Base-by-base conservation (phyloP, 2,797 vertebrate genomes). In the Amphiprion clarkii region DNA sequence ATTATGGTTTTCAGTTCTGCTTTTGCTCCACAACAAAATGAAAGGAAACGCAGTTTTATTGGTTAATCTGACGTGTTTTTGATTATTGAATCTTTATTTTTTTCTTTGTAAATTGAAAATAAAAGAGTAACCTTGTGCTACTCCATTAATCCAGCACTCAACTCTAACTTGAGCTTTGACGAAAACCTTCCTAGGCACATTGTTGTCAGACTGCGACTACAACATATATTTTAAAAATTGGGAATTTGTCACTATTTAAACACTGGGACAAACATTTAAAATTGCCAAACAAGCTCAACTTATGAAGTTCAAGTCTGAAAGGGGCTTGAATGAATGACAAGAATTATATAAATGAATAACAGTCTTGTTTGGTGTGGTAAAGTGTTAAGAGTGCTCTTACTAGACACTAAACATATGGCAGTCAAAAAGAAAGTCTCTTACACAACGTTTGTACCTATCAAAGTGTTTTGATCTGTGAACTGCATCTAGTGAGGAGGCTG, bases 401-500 rank as follows among this genome's bases (percentile, higher is more conserved):
- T 11, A 19, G 13, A n/a, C 16, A 52, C 16, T 29, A 23, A 39
- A 59, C 12, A 76, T 19, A 49, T n/a, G 40, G 48, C 39, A 58
- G 10, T 17, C 49, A 29, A 33, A 65, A 56, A 5, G 13, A 52
- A 67, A 13, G 70, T 73, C 58, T 65, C 52, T 71, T 61, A 52
- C 19, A 49, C 23, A 46, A 17, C 49, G 39, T 77, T 68, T 68
- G 63, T 69, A 75, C 61, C 61, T 56, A 27, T 66, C 17, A 0
- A 10, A 19, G 21, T 29, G 12, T 6, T 71, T 8, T 57, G 62
- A 65, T 71, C 14, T 46, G 27, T 71, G 31, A 40, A 52, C 33
- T 83, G 71, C 33, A 52, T 65, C 17, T 44, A n/a, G 21, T 42
- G 54, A 44, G 39, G 64, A 58, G 59, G 49, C 53, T 48, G 46